Percentiles rank a stretch among this genome's conserved stretches.
Evolutionary conservation across 1,140 invertebrate species (phyloP).

Genomic region (Papilio helenus): DNA sequence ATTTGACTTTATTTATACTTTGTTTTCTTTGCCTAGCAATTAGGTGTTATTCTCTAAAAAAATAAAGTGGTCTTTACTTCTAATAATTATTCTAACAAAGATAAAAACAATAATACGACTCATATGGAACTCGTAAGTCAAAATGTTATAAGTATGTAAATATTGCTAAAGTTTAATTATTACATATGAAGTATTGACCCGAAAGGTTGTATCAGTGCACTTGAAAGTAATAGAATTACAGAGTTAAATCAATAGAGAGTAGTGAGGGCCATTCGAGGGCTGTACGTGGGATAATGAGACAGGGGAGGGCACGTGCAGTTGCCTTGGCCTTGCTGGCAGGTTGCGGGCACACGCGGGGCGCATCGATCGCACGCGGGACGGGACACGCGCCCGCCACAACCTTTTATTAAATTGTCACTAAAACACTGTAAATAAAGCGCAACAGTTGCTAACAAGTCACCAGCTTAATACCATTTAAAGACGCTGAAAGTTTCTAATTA

Average conservation of each 20-base stretch:
- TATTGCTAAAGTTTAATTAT: neutral
- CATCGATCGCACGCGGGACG: slow-evolving; percentile 43
- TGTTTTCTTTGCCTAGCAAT: neutral
- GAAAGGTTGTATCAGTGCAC: neutral
- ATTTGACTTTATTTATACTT: neutral
- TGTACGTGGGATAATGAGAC: slow-evolving; percentile 45
- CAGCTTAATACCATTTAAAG: no score
- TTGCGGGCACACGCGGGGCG: slow-evolving; percentile 41
- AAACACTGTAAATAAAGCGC: neutral
- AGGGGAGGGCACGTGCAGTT: slow-evolving; percentile 41
- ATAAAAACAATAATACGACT: no score
- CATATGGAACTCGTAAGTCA: no score
- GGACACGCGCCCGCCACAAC: neutral
- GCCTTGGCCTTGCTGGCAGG: slow-evolving; percentile 45
- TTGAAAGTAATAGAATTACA: neutral
- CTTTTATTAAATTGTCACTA: neutral
- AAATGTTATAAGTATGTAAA: neutral
- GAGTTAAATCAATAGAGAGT: slow-evolving; percentile 14
- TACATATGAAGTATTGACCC: neutral
- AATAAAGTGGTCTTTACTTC: neutral
- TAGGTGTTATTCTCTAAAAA: neutral
- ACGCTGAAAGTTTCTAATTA: no score
- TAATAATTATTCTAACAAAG: no score
- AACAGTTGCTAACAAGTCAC: neutral
- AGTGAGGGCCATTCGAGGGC: neutral